These are phyloP conservation scores for Lepidochrysops patricia DNA, from an alignment of 2,888 invertebrate genomes.

Conservation along the genomic window DNA sequence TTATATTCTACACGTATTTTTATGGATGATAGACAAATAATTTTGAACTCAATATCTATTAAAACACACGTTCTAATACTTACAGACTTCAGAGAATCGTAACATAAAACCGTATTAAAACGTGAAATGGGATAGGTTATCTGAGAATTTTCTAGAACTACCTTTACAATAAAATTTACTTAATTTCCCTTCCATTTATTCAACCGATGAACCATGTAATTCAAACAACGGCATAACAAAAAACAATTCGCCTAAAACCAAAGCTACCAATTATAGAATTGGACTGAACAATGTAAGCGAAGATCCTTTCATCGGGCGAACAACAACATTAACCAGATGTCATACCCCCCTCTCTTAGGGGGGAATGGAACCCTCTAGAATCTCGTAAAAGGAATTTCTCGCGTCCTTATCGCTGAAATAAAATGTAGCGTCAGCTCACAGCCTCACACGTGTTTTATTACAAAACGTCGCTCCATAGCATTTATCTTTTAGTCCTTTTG, in stretches of 20 bases:
- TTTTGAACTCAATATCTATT: too few relatives aligned
- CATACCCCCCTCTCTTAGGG: constrained; percentile 41
- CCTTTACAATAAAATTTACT: too few relatives aligned
- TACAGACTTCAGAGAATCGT: not conserved
- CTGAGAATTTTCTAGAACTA: not conserved
- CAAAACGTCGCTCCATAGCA: constrained; percentile 57
- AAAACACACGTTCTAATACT: too few relatives aligned
- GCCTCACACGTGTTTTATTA: constrained; percentile 71
- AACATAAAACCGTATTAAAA: not conserved
- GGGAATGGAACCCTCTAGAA: constrained; percentile 37
- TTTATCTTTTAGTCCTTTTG: constrained; percentile 59
- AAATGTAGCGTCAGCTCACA: constrained; percentile 68
- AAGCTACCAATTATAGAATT: constrained; percentile 19
- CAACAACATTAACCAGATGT: constrained; percentile 62
- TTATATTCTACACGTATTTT: too few relatives aligned
- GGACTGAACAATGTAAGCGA: constrained; percentile 21
- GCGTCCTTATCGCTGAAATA: constrained; percentile 72
- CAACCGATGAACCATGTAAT: too few relatives aligned
- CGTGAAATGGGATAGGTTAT: not conserved
- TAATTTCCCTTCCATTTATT: too few relatives aligned
- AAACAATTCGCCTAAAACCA: not conserved
- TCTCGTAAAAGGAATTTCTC: constrained; percentile 71
- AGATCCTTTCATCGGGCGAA: constrained; percentile 30
- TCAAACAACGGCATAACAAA: too few relatives aligned
- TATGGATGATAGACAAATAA: too few relatives aligned